Evolutionary conservation across 30 jellyfish, hydroid and myxozoan species (phyloP), one percentile per base, ranked within the genome.

Genomic region (Chrysaora quinquecirrha): DNA sequence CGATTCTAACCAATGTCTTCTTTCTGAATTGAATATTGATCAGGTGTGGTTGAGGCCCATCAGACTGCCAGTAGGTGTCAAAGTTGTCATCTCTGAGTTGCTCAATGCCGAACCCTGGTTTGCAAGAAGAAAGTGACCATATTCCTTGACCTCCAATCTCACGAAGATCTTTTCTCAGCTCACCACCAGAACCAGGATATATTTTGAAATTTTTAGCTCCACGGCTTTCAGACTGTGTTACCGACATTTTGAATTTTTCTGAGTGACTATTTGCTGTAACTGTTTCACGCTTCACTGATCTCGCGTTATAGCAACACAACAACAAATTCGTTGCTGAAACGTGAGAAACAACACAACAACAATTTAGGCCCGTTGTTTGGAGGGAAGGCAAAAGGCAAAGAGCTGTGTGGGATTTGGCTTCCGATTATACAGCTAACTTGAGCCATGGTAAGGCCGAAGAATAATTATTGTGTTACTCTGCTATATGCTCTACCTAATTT

Each of bases 41-140:
- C 28, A 95, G 78, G 71, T 95, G 99, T 4, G 99, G 99, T 58
- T 89, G 99, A 1, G 99, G 98, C 1, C 99, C 99, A 47, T 95
- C 99, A 0, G 99, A 95, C 64, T 95, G 99, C 97, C 97, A 95
- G 75, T 95, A 95, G 23, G 96, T 95, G 25, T 70, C 96, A 34
- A 76, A 62, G 48, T 80, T 85, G 77, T 95, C 79, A 74, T 86
- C 97, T 23, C 96, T 34, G 49, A 95, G 24, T 54, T 95, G 96
- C 16, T 86, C 91, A 22, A 95, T 86, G 50, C 98, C 99, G 68
- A 85, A 95, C 1, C 99, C 99, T 6, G 91, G 86, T 63, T 95
- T 95, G 73, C 96, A 95, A 64, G 99, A 95, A 11, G 99, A 95
- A 31, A 89, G 50, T 0, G 99, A 95, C 99, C 99, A 95, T 16